These are phyloP conservation scores for Myocastor coypus DNA, from an alignment of 2,113 vertebrate genomes.

Conservation along the genomic window DNA sequence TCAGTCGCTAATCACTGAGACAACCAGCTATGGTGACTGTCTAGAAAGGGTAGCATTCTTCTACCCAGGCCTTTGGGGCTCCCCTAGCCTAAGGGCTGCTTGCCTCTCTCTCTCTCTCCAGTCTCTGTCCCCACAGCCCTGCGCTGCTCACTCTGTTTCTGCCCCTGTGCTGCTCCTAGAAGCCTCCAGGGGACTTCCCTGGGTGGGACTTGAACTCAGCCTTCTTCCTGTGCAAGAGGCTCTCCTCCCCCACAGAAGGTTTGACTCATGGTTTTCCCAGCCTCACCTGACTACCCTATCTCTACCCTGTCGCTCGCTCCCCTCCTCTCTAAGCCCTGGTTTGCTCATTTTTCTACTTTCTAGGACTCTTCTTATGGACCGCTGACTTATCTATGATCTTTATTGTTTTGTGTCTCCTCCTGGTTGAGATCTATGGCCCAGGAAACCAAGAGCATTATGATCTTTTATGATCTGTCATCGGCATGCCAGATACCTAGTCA, in stretches of 20 bases:
- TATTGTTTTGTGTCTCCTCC: neutral
- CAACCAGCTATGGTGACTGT: neutral
- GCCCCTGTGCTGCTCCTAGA: neutral
- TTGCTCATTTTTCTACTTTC: neutral
- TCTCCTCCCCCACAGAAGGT: too few relatives aligned
- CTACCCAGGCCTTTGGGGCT: neutral
- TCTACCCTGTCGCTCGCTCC: neutral
- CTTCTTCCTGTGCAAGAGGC: neutral
- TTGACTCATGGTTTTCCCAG: neutral
- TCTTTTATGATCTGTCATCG: neutral
- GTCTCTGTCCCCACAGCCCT: neutral
- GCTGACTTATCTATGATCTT: neutral
- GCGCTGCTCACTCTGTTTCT: neutral
- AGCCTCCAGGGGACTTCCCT: neutral
- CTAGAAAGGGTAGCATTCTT: neutral
- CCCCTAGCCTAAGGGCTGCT: fast-evolving
- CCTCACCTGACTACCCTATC: neutral
- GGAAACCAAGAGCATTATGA: neutral
- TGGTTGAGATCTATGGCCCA: neutral
- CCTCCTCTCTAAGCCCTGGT: neutral
- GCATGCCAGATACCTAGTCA: neutral
- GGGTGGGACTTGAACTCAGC: neutral
- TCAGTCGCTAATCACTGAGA: neutral
- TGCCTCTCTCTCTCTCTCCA: neutral
- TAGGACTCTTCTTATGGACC: neutral